Evolutionary conservation across 1,140 invertebrate species (phyloP), one percentile per base, ranked within the genome.

Genomic region (Papilio polyxenes): DNA sequence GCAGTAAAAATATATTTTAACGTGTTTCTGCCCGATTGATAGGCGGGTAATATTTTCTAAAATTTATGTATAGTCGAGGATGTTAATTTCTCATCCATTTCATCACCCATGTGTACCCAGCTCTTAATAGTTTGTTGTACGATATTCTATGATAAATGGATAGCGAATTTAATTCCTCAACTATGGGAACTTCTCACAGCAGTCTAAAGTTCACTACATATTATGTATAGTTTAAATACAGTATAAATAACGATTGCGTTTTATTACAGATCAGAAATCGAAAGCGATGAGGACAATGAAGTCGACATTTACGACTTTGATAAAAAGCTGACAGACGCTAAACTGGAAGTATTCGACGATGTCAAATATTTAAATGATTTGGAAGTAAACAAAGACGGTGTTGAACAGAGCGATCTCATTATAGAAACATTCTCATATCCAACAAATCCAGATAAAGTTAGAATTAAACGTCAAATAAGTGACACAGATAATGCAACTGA

Each of bases 371-470:
- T 79, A 17, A 53, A 83, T 40, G 83, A 84, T 72, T 31, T 83
- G 0, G 75, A n/a, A 9, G 82, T 84, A 31, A 84, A 84, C 31
- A 51, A 51, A 13, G 69, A 75, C n/a, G 82, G 82, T 13, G 80
- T 79, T 9, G 82, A 75, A 51, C 72, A 81, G 0, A 81, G 72
- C 11, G 82, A 85, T 23, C 51, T 81, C 65, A 77, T 84, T 20
- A 78, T 85, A 9, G 82, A 87, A 31, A 81, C 84, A 9, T 81
- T 82, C 40, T 56, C 85, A 13, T 83, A 83, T 44, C 62, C 72
- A 65, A 51, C 62, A 4, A 72, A 69, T 8, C 31, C 9, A 56
- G 56, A 37, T 40, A 53, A 62, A 20, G 62, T 15, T 1, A 76
- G 80, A 40, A 56, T 49, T 20, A 80, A 59, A 65, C 80, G 74